Percentiles rank a stretch among this genome's conserved stretches.
phyloP scores from a whole-genome alignment of 2,797 vertebrate genomes.

The Phalanger gymnotis region DNA sequence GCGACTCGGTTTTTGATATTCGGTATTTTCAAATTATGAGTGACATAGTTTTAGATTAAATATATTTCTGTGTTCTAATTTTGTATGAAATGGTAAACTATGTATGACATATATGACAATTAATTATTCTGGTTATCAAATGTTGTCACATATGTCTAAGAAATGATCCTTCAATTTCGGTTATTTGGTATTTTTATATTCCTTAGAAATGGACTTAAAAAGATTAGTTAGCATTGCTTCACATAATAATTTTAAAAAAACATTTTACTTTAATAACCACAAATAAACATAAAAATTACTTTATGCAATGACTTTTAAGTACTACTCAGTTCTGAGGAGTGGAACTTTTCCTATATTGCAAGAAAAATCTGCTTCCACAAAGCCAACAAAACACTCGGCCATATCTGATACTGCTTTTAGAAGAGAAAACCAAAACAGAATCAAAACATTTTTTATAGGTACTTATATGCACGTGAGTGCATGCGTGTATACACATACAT shows the following conservation, averaged over 20 bases:
- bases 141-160: background rate
- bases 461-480: too few relatives aligned
- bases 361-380: background rate
- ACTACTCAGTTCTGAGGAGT: background rate
- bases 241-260: background rate
- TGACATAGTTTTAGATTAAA: background rate
- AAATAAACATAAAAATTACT: background rate
- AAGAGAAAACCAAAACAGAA: background rate
- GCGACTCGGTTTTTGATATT: background rate
- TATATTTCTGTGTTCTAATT: background rate
- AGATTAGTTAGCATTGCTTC: background rate
- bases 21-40: background rate
- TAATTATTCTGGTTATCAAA: background rate
- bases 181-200: background rate
- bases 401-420: background rate
- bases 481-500: too few relatives aligned
- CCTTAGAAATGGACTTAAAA: background rate
- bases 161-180: background rate
- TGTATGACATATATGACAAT: background rate
- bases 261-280: background rate
- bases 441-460: too few relatives aligned
- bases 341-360: background rate
- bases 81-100: background rate
- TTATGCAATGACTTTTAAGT: background rate
- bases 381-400: background rate